Evolutionary conservation across 2,797 vertebrate genomes (phyloP).

Genomic region (Alcedo quadribrachys): DNA sequence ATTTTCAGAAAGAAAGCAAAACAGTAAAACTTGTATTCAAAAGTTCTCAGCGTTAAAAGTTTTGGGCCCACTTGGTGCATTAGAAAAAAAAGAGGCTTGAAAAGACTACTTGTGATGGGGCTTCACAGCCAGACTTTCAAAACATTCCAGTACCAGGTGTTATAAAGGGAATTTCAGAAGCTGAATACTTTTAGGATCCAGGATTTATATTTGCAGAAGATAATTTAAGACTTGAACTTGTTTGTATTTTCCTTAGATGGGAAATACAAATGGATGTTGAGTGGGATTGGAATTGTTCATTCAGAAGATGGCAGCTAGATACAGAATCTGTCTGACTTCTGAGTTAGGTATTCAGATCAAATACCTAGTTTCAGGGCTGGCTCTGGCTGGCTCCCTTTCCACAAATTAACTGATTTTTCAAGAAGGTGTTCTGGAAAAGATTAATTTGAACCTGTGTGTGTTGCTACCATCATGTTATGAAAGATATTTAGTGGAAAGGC

Average conservation of each 20-base stretch:
- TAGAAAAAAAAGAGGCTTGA: neutral
- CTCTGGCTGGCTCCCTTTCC: neutral
- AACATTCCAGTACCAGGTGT: neutral
- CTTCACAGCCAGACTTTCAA: neutral
- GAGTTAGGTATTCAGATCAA: neutral
- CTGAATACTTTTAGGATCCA: neutral
- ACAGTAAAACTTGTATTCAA: neutral
- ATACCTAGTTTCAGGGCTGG: neutral
- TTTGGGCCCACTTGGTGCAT: neutral
- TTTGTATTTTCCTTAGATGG: neutral
- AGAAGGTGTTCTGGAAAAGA: neutral
- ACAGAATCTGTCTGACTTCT: neutral
- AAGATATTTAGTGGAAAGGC: neutral
- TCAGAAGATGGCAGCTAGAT: slow-evolving; percentile 3
- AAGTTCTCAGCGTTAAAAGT: neutral
- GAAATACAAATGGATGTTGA: neutral
- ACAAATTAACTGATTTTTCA: neutral
- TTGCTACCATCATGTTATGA: neutral
- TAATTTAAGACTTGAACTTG: neutral
- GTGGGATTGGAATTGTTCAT: neutral
- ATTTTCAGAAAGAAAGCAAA: neutral
- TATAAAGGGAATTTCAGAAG: neutral
- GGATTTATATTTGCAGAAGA: neutral
- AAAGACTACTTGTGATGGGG: neutral
- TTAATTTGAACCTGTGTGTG: neutral